Percentiles rank a stretch among this genome's conserved stretches.
Conservation (phyloP, 2,113 vertebrate genomes). For the Peucedramus taeniatus region DNA sequence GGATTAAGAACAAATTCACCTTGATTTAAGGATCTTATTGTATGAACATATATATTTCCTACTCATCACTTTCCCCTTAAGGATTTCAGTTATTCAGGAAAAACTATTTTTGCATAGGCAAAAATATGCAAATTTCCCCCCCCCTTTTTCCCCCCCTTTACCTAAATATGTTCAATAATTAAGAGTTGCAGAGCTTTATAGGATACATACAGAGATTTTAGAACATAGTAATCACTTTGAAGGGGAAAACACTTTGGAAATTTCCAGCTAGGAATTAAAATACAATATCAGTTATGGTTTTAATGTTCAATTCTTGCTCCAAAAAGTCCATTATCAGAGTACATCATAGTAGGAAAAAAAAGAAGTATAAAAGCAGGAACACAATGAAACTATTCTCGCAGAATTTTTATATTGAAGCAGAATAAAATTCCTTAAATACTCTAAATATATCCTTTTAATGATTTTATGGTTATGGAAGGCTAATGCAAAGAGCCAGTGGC, state of each 20-base stretch:
- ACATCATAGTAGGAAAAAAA: not conserved
- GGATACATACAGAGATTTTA: not conserved
- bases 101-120: not conserved
- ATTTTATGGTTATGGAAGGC: not conserved
- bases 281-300: not conserved
- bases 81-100: not conserved
- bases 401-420: not conserved
- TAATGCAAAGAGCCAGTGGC: not conserved
- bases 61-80: not conserved
- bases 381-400: fast-evolving
- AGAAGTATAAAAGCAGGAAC: not conserved
- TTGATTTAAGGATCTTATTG: not conserved
- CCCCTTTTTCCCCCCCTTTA: not conserved
- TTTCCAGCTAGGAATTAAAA: not conserved
- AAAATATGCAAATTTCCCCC: too few relatives aligned
- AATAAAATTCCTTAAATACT: not conserved
- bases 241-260: not conserved
- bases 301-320: not conserved
- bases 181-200: not conserved
- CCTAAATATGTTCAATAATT: not conserved
- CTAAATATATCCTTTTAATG: not conserved
- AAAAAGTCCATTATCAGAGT: not conserved
- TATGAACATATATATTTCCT: not conserved
- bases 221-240: not conserved
- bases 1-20: not conserved